These are phyloP conservation scores for Bugulina stolonifera DNA, from an alignment of 2,888 invertebrate genomes.

Conservation along the genomic window DNA sequence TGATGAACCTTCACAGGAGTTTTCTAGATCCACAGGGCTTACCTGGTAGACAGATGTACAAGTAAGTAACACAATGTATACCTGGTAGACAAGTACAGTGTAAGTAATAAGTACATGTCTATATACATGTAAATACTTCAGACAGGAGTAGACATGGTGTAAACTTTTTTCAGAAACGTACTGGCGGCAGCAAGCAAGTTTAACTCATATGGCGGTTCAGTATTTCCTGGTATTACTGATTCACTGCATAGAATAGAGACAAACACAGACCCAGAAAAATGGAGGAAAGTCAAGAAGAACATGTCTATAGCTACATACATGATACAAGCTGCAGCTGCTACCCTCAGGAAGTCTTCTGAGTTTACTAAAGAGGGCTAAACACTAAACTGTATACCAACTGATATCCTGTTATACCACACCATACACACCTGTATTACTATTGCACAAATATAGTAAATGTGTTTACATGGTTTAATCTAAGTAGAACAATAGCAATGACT, in stretches of 20 bases:
- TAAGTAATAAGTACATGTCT: too few relatives aligned
- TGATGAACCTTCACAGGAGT: constrained; percentile 50
- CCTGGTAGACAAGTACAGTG: too few relatives aligned
- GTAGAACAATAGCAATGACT: too few relatives aligned
- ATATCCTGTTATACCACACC: too few relatives aligned
- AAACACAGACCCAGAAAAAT: constrained; percentile 31
- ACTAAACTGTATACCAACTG: not conserved
- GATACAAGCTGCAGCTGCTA: constrained; percentile 36
- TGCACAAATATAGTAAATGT: too few relatives aligned
- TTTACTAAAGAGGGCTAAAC: not conserved
- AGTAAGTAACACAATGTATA: too few relatives aligned
- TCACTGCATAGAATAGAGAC: constrained; percentile 38
- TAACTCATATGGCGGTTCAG: constrained; percentile 42
- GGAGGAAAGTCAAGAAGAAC: constrained; percentile 37
- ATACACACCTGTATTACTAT: too few relatives aligned
- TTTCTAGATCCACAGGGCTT: constrained; percentile 53
- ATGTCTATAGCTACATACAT: constrained; percentile 35
- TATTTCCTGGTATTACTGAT: constrained; percentile 46
- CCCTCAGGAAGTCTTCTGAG: constrained; percentile 29
- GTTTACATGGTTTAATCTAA: too few relatives aligned
- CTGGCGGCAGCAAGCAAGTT: constrained; percentile 48
- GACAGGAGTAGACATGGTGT: too few relatives aligned
- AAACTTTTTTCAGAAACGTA: constrained; percentile 42
- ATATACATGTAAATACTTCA: too few relatives aligned
- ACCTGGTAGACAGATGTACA: constrained; percentile 40